These are phyloP conservation scores for Caenorhabditis afra DNA, from an alignment of 2,888 invertebrate genomes.

Conservation along the genomic window DNA sequence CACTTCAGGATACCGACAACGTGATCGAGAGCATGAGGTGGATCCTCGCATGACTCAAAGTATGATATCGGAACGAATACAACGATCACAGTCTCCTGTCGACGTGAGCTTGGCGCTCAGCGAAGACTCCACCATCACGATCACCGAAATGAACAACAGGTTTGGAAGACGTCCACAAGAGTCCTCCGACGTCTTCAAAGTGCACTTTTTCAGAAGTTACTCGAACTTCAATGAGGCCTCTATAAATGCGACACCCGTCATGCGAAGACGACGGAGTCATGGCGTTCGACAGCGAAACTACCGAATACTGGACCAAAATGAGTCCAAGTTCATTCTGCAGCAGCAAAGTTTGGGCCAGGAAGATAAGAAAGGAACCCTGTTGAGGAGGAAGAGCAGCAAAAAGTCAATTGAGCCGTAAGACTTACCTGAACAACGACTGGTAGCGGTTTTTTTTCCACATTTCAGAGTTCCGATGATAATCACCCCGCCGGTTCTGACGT, in stretches of 20 bases:
- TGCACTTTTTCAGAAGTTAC: constrained; percentile 29
- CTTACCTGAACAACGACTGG: background rate
- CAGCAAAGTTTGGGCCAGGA: constrained; percentile 47
- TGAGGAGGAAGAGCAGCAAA: constrained; percentile 53
- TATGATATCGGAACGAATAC: constrained; percentile 54
- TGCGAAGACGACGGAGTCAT: constrained; percentile 51
- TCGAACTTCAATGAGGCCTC: constrained; percentile 43
- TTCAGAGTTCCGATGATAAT: constrained; percentile 62
- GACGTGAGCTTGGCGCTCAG: constrained; percentile 61
- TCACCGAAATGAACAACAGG: constrained; percentile 55
- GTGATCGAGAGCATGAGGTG: constrained; percentile 56
- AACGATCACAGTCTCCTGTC: constrained; percentile 57
- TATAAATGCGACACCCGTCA: constrained; percentile 56
- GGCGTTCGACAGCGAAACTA: constrained; percentile 55
- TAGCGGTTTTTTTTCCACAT: background rate
- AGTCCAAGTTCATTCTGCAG: constrained; percentile 52
- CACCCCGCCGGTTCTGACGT: constrained; percentile 65
- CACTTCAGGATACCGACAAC: constrained; percentile 53
- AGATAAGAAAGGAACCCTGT: constrained; percentile 46
- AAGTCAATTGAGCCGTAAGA: constrained; percentile 49
- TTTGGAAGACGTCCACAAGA: too few species aligned
- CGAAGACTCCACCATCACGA: constrained; percentile 61
- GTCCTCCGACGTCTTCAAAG: too few species aligned
- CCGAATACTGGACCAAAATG: constrained; percentile 57
- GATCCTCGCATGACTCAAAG: constrained; percentile 58